phyloP scores from a whole-genome alignment of 92 coral and sea anemone species.

The Phymanthus crucifer region DNA sequence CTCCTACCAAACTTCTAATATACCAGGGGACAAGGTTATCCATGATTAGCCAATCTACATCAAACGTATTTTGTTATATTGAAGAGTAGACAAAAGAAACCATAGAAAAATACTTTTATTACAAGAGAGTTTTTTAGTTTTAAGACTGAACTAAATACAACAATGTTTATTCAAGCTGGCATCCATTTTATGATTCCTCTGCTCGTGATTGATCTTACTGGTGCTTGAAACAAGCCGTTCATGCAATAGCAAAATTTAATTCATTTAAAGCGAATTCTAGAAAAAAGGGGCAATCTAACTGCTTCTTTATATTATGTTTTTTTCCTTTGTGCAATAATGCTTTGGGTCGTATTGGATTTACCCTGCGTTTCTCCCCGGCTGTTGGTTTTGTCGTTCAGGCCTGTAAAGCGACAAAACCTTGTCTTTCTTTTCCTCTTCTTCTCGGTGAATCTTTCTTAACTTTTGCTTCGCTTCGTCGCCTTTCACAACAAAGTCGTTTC shows the following conservation, averaged over 20 bases:
- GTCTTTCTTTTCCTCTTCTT: conserved; percentile 1
- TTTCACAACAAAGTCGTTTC: conserved; percentile 50
- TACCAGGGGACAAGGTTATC: not conserved
- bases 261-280: not conserved
- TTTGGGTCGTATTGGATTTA: not conserved
- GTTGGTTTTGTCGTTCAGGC: not conserved
- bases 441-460: conserved; percentile 33
- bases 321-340: too few relatives aligned
- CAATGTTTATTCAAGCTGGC: not conserved
- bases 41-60: not conserved
- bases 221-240: not conserved
- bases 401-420: not conserved
- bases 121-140: not conserved
- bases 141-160: not conserved
- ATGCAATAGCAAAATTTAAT: not conserved
- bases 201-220: too few relatives aligned
- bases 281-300: not conserved
- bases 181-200: not conserved
- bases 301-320: not conserved
- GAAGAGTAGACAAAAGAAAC: not conserved
- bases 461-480: conserved; percentile 72
- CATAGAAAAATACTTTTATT: not conserved
- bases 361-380: not conserved
- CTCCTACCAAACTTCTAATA: not conserved
- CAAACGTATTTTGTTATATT: not conserved